A percentile compares a stretch with the other conserved stretches of the same genome.
Evolutionary conservation across 2,113 vertebrate species (phyloP).

Genomic region (Ophthalmolycus amberensis): DNA sequence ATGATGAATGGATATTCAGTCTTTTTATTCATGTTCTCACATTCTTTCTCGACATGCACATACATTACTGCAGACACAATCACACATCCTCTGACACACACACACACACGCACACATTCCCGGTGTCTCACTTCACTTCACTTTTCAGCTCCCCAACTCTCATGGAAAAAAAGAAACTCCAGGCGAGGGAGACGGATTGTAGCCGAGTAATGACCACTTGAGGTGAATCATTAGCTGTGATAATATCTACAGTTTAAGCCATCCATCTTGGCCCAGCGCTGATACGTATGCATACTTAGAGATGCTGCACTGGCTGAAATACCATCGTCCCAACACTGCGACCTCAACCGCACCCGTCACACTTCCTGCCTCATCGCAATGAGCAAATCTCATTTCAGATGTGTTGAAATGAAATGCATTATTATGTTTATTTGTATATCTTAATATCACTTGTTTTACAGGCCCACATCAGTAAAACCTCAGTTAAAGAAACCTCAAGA

Average conservation of each 20-base stretch:
- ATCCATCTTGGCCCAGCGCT: slow-evolving; percentile 68
- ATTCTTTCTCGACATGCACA: not conserved
- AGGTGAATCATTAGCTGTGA: slow-evolving; percentile 84
- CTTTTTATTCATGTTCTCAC: slow-evolving; percentile 4
- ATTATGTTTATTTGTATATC: slow-evolving; percentile 4
- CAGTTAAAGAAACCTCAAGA: not conserved
- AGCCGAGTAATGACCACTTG: slow-evolving; percentile 77
- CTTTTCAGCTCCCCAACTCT: slow-evolving; percentile 43
- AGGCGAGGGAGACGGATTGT: slow-evolving; percentile 63
- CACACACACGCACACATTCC: not conserved
- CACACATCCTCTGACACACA: not conserved
- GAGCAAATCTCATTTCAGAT: slow-evolving; percentile 24
- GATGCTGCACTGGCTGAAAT: slow-evolving; percentile 15
- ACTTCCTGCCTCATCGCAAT: slow-evolving; percentile 21
- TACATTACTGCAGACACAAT: not conserved
- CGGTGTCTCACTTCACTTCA: slow-evolving; percentile 19
- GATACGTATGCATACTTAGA: slow-evolving; percentile 51
- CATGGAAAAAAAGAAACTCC: slow-evolving; percentile 36
- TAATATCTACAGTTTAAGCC: slow-evolving; percentile 79
- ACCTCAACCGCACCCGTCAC: not conserved
- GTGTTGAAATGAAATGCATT: slow-evolving; percentile 16
- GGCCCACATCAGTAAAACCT: not conserved
- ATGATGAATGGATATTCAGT: slow-evolving; percentile 29
- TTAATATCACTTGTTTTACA: not conserved
- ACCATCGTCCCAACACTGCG: slow-evolving; percentile 50